A percentile compares a stretch with the other conserved stretches of the same genome.
phyloP scores from a whole-genome alignment of 2,113 vertebrate genomes.

The Hipposideros armiger region DNA sequence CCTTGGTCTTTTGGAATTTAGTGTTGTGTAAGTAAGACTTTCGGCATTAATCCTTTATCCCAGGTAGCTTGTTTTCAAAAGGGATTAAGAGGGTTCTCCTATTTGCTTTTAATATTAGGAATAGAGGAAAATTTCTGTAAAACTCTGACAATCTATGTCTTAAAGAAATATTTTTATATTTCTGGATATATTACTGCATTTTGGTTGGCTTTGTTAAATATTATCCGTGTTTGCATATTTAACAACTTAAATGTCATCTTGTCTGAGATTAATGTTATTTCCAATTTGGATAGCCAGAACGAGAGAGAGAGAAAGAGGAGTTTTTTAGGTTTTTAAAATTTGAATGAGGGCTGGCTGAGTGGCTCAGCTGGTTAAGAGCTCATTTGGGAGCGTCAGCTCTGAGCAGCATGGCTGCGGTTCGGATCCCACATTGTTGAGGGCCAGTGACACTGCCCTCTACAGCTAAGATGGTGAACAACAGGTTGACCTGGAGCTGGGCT shows the following conservation, averaged over 20 bases:
- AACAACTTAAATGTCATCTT: conserved; percentile 58
- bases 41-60: neutral
- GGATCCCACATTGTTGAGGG: too few species aligned
- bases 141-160: neutral
- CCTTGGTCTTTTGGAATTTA: neutral
- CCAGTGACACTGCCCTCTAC: too few species aligned
- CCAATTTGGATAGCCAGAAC: neutral
- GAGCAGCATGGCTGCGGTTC: too few species aligned
- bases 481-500: too few species aligned
- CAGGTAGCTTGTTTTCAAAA: neutral
- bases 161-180: conserved; percentile 26
- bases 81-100: neutral
- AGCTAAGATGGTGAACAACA: too few species aligned
- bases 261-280: conserved; percentile 50
- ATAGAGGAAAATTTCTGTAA: neutral
- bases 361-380: too few species aligned
- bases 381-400: too few species aligned
- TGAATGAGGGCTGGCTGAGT: too few species aligned
- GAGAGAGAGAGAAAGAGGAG: neutral
- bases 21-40: neutral
- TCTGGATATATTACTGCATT: neutral
- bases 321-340: neutral
- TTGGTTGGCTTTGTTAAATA: conserved; percentile 64
- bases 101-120: neutral
- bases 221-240: neutral